Evolutionary conservation across 2,113 vertebrate genomes (phyloP), one percentile per base, ranked within the genome.

Genomic region (Melospiza melodia): DNA sequence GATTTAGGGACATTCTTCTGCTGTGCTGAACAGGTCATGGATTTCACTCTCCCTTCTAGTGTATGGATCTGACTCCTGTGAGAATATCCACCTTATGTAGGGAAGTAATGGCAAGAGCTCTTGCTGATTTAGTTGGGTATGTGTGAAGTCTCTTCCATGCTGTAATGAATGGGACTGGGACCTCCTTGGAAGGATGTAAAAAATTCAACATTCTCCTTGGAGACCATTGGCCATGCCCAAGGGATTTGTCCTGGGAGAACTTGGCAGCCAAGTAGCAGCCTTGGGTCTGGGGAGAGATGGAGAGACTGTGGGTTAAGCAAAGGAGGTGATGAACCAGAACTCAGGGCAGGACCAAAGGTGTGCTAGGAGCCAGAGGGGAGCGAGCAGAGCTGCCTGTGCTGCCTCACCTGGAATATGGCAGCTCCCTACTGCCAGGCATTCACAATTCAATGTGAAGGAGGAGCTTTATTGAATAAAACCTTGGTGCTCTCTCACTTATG

Each of bases 21-120:
- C 54, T 27, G 0, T 20, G 9, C 48, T 72, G 44, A 74, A 11
- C 31, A 48, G 55, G 35, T 33, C 12, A 20, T 0, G 0, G 23
- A 14, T 54, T 91, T 76, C 24, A 4, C 35, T 58, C 22, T 46
- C 7, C 55, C 8, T 90, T 52, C 19, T 61, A 20, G 14, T 63
- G 2, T 41, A 41, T 25, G 18, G 46, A 37, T 83, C 24, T 16
- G 37, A 16, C 66, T 80, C 17, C 67, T 58, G 13, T 19, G 28
- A 62, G 69, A 81, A 54, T 44, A 28, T 39, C 58, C n/a, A 31
- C n/a, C 6, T 71, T 41, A 11, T 6, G 18, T 4, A 22, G 39
- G 39, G 62, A 89, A 71, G 39, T 2, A 55, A 17, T 62, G 75
- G 52, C 23, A 58, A 73, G 28, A 44, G 17, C 20, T 85, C 22